Percentiles rank a stretch among this genome's conserved stretches.
These are phyloP conservation scores for Gymnothorax javanicus DNA, from an alignment of 2,797 vertebrate genomes.

Conservation along the genomic window DNA sequence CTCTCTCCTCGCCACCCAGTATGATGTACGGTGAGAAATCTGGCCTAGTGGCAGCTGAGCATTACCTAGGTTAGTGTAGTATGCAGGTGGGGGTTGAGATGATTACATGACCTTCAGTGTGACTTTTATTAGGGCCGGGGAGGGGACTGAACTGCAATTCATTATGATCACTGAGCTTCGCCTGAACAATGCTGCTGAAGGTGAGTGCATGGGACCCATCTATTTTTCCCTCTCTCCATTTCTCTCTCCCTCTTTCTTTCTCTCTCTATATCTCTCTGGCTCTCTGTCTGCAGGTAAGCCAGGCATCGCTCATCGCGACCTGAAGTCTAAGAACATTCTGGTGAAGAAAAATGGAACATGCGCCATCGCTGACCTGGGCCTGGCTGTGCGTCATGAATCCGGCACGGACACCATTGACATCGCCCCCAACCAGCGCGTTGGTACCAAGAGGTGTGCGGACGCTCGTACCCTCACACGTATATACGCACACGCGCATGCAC, in stretches of 20 bases:
- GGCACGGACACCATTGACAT: conserved; percentile 92
- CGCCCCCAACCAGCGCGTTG: conserved; percentile 91
- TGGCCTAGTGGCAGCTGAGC: background rate
- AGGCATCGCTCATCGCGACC: conserved; percentile 92
- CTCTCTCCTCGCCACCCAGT: background rate
- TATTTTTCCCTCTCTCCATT: background rate
- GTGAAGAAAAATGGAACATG: conserved; percentile 95
- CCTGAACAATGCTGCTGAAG: background rate
- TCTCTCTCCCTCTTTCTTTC: background rate
- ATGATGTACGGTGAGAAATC: background rate
- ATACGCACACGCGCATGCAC: conserved; percentile 7
- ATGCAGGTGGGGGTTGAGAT: background rate
- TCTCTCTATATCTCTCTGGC: background rate
- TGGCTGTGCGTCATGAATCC: conserved; percentile 91
- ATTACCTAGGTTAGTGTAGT: background rate
- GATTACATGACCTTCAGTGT: background rate
- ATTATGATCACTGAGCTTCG: background rate
- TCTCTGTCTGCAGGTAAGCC: conserved; percentile 79
- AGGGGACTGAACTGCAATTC: background rate
- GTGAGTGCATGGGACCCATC: background rate
- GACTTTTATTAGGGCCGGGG: background rate
- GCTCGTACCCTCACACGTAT: background rate
- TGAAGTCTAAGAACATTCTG: conserved; percentile 95
- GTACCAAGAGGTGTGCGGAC: conserved; percentile 84
- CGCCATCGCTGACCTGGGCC: conserved; percentile 90